phyloP scores from a whole-genome alignment of 2,797 vertebrate genomes.

The Pteropus rufus region DNA sequence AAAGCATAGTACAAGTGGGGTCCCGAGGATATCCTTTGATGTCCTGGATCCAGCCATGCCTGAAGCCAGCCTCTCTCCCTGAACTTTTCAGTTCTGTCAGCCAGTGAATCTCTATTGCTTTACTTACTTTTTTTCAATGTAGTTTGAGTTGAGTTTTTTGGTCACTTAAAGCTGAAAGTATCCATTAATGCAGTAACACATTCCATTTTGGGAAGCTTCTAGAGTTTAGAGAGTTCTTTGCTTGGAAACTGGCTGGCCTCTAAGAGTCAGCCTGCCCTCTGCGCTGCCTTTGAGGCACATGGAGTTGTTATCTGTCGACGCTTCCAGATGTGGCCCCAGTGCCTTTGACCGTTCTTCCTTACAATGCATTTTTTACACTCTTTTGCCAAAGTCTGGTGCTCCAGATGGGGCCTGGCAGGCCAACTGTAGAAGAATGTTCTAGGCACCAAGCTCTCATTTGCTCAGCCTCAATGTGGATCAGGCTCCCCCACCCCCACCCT shows the following conservation, averaged over 20 bases:
- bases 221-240: neutral
- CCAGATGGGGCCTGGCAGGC: neutral
- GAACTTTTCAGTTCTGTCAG: neutral
- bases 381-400: neutral
- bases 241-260: neutral
- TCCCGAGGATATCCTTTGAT: neutral
- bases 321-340: neutral
- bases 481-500: fast-evolving
- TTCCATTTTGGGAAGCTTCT: neutral
- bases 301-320: neutral
- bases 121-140: neutral
- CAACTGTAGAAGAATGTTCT: neutral
- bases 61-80: neutral
- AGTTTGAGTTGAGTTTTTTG: neutral
- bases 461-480: neutral
- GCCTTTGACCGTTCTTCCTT: neutral
- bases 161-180: neutral
- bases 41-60: neutral
- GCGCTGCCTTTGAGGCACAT: neutral
- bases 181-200: neutral
- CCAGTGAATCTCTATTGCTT: neutral
- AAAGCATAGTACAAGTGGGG: neutral
- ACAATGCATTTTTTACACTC: neutral
- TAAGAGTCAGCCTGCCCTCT: neutral
- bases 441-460: neutral